Conservation (phyloP, 2,888 invertebrate genomes). For the Scaeva pyrastri region DNA sequence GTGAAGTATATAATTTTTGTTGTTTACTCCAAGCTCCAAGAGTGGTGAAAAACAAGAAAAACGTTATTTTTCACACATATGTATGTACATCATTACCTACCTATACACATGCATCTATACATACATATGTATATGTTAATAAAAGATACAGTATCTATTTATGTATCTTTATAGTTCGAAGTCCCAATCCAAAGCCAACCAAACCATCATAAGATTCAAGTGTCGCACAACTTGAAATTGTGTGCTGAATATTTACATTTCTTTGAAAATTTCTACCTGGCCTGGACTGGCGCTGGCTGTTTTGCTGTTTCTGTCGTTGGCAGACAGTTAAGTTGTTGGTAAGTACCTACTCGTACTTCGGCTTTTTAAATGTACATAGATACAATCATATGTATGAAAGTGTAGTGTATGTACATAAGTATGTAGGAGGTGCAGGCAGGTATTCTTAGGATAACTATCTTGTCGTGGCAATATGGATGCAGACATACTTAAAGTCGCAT, state of each 20-base stretch:
- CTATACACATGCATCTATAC: too few relatives aligned
- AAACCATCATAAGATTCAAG: slow-evolving; percentile 41
- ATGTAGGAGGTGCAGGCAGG: slow-evolving; percentile 41
- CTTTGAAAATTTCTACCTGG: slow-evolving; percentile 71
- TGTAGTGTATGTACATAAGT: too few relatives aligned
- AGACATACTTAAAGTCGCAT: slow-evolving; percentile 59
- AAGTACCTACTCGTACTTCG: slow-evolving; percentile 41
- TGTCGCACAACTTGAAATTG: slow-evolving; percentile 48
- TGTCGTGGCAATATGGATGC: slow-evolving; percentile 47
- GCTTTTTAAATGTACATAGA: slow-evolving; percentile 19
- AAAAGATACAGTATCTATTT: slow-evolving; percentile 14
- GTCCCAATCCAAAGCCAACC: background rate
- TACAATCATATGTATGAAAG: too few relatives aligned
- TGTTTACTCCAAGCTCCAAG: slow-evolving; percentile 46
- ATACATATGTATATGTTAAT: background rate
- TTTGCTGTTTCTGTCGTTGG: slow-evolving; percentile 34
- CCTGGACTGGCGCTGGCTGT: slow-evolving; percentile 13
- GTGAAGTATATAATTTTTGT: slow-evolving; percentile 55
- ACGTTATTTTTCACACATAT: slow-evolving; percentile 61
- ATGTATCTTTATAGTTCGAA: background rate
- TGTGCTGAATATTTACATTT: slow-evolving; percentile 68
- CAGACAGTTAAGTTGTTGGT: slow-evolving; percentile 50
- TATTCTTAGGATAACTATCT: slow-evolving; percentile 39
- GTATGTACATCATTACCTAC: too few relatives aligned
- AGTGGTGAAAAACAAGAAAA: slow-evolving; percentile 57